These are phyloP conservation scores for Chelonia mydas DNA, from an alignment of 2,797 vertebrate genomes.

Conservation along the genomic window DNA sequence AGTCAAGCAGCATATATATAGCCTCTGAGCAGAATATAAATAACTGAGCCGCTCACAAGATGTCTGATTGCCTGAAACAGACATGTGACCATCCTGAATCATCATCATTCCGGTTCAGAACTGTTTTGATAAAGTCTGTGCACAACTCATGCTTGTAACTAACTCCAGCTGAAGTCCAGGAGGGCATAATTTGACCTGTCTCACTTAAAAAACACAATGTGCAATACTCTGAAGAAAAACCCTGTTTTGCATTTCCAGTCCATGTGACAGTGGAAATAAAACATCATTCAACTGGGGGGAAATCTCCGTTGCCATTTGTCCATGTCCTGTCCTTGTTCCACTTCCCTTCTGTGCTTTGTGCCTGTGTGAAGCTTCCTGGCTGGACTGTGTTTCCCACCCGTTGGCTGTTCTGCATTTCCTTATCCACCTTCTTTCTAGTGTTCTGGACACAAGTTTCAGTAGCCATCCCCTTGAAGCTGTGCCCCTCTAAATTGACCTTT, in stretches of 20 bases:
- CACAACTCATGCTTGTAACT: background rate
- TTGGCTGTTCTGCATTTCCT: background rate
- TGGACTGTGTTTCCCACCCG: background rate
- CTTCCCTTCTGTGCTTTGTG: slow-evolving; percentile 20
- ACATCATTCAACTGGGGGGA: background rate
- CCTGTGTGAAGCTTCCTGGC: slow-evolving; percentile 48
- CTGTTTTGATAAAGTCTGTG: background rate
- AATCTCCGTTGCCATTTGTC: slow-evolving; percentile 26
- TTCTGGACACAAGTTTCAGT: slow-evolving; percentile 28
- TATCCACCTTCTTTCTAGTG: background rate
- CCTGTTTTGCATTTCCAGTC: background rate
- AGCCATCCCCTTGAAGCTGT: slow-evolving; percentile 27
- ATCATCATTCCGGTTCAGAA: background rate
- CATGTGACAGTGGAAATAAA: background rate
- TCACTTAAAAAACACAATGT: accelerated
- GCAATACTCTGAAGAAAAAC: background rate
- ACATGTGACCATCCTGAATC: background rate
- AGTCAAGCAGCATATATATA: accelerated
- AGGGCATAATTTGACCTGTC: background rate
- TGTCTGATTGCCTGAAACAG: slow-evolving; percentile 1
- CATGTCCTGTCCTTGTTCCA: background rate
- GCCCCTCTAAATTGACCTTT: background rate
- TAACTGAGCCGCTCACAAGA: background rate
- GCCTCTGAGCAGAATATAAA: background rate
- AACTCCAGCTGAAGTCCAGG: background rate